These are phyloP conservation scores for Nemurella pictetii DNA, from an alignment of 2,888 invertebrate species.

Conservation along the genomic window DNA sequence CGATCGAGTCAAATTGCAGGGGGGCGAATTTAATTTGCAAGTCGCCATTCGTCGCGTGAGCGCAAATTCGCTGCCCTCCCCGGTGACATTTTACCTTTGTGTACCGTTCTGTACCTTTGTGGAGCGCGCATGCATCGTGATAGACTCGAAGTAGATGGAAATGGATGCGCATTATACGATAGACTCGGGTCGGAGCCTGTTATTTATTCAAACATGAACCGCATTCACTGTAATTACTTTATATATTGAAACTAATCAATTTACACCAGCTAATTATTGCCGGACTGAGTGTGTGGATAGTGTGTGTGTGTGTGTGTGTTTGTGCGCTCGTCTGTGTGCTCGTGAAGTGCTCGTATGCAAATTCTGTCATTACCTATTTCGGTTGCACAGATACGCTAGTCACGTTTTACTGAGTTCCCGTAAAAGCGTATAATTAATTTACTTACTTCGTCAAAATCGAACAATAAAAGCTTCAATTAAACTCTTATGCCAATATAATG, in stretches of 20 bases:
- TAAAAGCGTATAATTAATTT: background rate
- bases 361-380: background rate
- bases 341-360: background rate
- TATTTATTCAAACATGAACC: background rate
- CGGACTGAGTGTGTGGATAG: background rate
- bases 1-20: background rate
- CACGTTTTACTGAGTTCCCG: background rate
- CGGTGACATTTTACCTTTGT: background rate
- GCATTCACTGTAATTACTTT: background rate
- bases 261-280: background rate
- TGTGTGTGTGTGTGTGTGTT: no score
- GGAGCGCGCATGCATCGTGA: background rate
- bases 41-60: background rate
- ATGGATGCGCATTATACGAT: no score
- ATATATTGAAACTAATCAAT: background rate
- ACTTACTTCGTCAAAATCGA: background rate
- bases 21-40: background rate
- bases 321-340: no score
- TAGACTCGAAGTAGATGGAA: no score
- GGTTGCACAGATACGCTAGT: background rate
- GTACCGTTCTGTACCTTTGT: background rate
- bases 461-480: background rate
- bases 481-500: background rate
- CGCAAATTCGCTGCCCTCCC: background rate
- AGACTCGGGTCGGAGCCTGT: background rate